These are phyloP conservation scores for Bombyx mori DNA, from an alignment of 1,140 invertebrate genomes.

Conservation along the genomic window ASM3026992v2 NC_085134.1:5481501-5482000, in stretches of 20 bases:
- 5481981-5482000: constrained; percentile 19
- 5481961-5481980: constrained; percentile 15
- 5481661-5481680: constrained; percentile 15
- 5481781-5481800: constrained; percentile 10
- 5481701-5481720: constrained; percentile 16
- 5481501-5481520: no score
- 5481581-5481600: no score
- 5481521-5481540: no score
- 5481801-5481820: constrained; percentile 13
- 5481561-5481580: no score
- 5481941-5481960: constrained; percentile 11
- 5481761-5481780: constrained; percentile 15
- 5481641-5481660: constrained; percentile 24
- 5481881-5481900: constrained; percentile 9
- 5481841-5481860: constrained; percentile 17
- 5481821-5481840: constrained; percentile 15
- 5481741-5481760: constrained; percentile 17
- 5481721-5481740: constrained; percentile 16
- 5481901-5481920: constrained; percentile 12
- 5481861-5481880: constrained; percentile 2
- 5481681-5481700: constrained; percentile 28
- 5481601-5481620: no score
- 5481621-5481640: constrained; percentile 21
- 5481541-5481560: no score
- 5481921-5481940: constrained; percentile 11